These are phyloP conservation scores for Nothocercus nigrocapillus DNA, from an alignment of 2,113 vertebrate species.

Conservation along the genomic window DNA sequence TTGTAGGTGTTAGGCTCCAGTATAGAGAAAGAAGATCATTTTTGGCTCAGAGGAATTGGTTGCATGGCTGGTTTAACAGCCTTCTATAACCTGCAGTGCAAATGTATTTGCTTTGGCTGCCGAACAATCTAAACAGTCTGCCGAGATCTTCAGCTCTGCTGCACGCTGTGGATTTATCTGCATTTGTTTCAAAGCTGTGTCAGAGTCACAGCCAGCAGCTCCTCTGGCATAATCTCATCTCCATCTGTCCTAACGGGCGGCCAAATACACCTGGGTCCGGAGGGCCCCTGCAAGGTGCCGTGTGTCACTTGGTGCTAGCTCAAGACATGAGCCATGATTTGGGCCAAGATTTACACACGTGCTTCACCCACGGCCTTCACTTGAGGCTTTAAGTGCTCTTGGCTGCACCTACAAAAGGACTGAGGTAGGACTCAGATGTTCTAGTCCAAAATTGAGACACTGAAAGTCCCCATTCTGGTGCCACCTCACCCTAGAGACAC, in stretches of 20 bases:
- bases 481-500: background rate
- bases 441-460: background rate
- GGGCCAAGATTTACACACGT: background rate
- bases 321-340: fast-evolving
- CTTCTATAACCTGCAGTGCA: conserved; percentile 57
- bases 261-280: background rate
- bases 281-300: fast-evolving
- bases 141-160: background rate
- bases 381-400: background rate
- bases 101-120: conserved; percentile 61
- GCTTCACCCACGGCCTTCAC: background rate
- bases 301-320: background rate
- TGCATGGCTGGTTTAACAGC: conserved; percentile 40
- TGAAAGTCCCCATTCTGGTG: background rate
- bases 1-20: background rate
- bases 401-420: background rate
- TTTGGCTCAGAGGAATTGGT: conserved; percentile 8
- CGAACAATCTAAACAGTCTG: conserved; percentile 4
- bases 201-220: background rate
- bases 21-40: background rate
- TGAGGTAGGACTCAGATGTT: background rate
- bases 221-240: background rate
- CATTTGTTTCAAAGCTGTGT: background rate
- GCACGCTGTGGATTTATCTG: background rate
- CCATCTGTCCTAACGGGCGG: background rate